Percentiles rank a stretch among this genome's conserved stretches.
Conservation (phyloP, 2,797 vertebrate species). For the Enteromius argenteus region DNA sequence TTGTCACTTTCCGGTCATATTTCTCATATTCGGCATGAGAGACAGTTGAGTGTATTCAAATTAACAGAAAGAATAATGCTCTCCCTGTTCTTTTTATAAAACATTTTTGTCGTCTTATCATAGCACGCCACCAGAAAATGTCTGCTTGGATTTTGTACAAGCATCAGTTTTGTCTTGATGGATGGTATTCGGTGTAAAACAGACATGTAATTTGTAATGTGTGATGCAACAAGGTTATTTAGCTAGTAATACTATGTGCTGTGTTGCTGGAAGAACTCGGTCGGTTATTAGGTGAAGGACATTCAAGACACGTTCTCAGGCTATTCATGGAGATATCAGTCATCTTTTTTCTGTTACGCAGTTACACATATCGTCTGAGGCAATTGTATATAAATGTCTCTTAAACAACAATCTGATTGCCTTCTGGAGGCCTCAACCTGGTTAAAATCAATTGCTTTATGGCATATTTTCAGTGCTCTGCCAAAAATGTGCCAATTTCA, state of each 20-base stretch:
- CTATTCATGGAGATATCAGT: conserved; percentile 27
- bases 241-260: conserved; percentile 42
- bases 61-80: conserved; percentile 50
- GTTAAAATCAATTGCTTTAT: conserved; percentile 34
- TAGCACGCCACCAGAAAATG: conserved; percentile 32
- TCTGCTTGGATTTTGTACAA: conserved; percentile 41
- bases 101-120: conserved; percentile 38
- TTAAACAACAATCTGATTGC: conserved; percentile 29
- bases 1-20: conserved; percentile 48
- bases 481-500: conserved; percentile 50
- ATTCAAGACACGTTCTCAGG: conserved; percentile 35
- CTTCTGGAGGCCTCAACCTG: conserved; percentile 9
- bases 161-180: conserved; percentile 59
- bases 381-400: conserved; percentile 19
- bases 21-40: conserved; percentile 62
- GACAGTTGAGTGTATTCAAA: conserved; percentile 51
- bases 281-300: conserved; percentile 46
- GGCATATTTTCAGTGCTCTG: conserved; percentile 36
- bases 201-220: conserved; percentile 59
- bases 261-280: conserved; percentile 28
- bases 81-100: conserved; percentile 37
- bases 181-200: conserved; percentile 64
- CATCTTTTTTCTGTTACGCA: conserved; percentile 26
- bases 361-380: conserved; percentile 2
- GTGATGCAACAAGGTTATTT: conserved; percentile 59